Conservation (phyloP, 2,888 invertebrate genomes). For the Miltochrista miniata region DNA sequence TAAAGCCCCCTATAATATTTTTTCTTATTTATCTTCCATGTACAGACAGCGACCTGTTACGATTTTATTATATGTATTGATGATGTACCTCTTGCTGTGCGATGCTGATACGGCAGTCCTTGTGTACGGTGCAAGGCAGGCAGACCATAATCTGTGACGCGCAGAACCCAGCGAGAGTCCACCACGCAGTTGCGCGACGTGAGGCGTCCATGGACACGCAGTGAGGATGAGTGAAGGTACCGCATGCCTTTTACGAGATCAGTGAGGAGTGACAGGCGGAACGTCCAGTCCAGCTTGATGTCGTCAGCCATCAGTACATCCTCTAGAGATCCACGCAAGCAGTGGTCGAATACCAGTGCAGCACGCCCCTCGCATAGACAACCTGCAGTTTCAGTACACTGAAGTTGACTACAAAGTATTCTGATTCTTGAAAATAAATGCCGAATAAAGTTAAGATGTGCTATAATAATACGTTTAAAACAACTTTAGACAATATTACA, state of each 20-base stretch:
- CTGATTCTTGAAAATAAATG: too few species aligned
- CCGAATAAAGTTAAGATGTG: too few species aligned
- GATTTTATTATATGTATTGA: too few species aligned
- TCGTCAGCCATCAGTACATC: slow-evolving; percentile 95
- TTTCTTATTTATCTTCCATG: too few species aligned
- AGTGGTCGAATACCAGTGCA: slow-evolving; percentile 93
- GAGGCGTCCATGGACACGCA: slow-evolving; percentile 93
- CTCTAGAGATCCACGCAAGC: slow-evolving; percentile 94
- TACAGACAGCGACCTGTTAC: too few species aligned
- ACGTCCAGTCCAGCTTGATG: slow-evolving; percentile 97
- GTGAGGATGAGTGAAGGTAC: slow-evolving; percentile 92
- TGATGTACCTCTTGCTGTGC: slow-evolving; percentile 89
- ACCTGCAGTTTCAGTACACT: slow-evolving; percentile 74
- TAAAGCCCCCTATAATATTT: too few species aligned
- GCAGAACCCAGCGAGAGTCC: slow-evolving; percentile 97
- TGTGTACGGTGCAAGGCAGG: slow-evolving; percentile 90
- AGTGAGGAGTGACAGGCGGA: slow-evolving; percentile 95
- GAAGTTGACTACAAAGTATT: too few species aligned
- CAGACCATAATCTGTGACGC: slow-evolving; percentile 95
- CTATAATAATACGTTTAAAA: too few species aligned
- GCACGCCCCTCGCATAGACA: slow-evolving; percentile 92
- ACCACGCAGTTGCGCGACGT: slow-evolving; percentile 97
- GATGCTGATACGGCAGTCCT: slow-evolving; percentile 85
- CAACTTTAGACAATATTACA: too few species aligned
- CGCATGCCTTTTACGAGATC: slow-evolving; percentile 97